These are phyloP conservation scores for Candoia aspera DNA, from an alignment of 2,113 vertebrate genomes.

Conservation along the genomic window DNA sequence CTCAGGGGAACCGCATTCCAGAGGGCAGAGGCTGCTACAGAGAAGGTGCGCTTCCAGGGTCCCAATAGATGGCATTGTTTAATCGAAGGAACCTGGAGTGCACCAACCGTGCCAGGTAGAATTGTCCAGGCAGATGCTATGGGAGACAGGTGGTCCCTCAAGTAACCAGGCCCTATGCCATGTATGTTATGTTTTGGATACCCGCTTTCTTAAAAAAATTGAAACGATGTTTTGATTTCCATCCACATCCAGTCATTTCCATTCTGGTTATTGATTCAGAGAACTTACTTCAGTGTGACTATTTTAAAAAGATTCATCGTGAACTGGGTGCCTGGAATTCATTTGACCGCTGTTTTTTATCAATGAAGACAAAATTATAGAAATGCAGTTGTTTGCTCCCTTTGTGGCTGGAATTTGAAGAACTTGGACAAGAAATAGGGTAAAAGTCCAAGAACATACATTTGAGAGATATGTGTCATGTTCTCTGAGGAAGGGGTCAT, in stretches of 20 bases:
- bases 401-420: neutral
- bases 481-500: neutral
- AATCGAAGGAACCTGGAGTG: neutral
- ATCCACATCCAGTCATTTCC: neutral
- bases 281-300: neutral
- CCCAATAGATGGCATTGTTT: neutral
- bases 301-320: too few relatives aligned
- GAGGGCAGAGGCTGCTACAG: neutral
- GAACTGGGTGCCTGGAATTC: neutral
- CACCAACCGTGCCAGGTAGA: neutral
- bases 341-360: neutral
- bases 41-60: neutral
- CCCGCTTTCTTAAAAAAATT: neutral
- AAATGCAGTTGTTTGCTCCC: neutral
- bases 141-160: neutral
- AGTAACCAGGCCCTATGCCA: neutral
- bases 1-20: neutral
- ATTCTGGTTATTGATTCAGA: neutral
- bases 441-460: neutral
- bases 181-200: neutral
- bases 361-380: neutral
- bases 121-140: neutral
- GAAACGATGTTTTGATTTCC: neutral
- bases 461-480: neutral
- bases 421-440: neutral